These are phyloP conservation scores for Cercopithecus mona DNA, from an alignment of 2,113 vertebrate genomes.

Conservation along the genomic window DNA sequence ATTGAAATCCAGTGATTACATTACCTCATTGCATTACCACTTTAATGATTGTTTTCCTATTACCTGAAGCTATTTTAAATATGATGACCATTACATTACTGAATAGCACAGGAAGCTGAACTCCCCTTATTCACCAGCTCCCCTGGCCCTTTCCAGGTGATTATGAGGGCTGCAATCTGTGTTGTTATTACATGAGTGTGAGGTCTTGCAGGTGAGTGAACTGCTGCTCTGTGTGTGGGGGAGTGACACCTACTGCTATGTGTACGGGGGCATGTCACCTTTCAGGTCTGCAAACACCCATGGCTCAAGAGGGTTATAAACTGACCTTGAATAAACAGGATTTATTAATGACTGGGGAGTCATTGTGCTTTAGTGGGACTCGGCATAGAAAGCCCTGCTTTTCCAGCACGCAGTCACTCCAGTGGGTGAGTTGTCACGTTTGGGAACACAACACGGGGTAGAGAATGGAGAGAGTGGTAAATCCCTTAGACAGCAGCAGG, in stretches of 20 bases:
- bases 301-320: not conserved
- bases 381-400: not conserved
- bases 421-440: too few relatives aligned
- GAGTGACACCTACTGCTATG: not conserved
- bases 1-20: not conserved
- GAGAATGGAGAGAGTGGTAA: too few relatives aligned
- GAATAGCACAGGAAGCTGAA: not conserved
- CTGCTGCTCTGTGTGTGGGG: not conserved
- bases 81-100: not conserved
- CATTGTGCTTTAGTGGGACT: too few relatives aligned
- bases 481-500: not conserved
- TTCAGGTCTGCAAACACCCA: not conserved
- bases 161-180: not conserved
- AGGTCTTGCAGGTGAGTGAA: not conserved
- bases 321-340: not conserved
- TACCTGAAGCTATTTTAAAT: not conserved
- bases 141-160: not conserved
- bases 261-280: not conserved
- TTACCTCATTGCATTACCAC: not conserved
- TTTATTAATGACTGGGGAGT: not conserved
- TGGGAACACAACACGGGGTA: rapidly evolving
- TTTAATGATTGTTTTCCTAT: not conserved
- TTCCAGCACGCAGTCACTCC: too few relatives aligned
- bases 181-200: rapidly evolving
- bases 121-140: not conserved